Evolutionary conservation across 2,797 vertebrate species (phyloP), one percentile per base, ranked within the genome.

Genomic region (Graptemys geographica): DNA sequence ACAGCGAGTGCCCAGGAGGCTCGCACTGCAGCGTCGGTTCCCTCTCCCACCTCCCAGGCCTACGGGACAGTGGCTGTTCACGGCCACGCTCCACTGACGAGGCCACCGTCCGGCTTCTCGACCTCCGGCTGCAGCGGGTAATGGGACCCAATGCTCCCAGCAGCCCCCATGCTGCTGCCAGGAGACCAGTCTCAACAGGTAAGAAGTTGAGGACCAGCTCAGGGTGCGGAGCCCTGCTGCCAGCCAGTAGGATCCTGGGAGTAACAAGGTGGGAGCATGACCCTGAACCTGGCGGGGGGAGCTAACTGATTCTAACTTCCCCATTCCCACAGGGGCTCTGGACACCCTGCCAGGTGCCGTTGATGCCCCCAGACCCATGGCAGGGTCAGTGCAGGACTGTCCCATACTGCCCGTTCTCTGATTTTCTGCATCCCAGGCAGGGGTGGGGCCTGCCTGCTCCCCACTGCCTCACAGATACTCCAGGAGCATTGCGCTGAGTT

Each of bases 101-200:
- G 87, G 97, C 97, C 90, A 98, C 98, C 88, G 97, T 96, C 95
- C 95, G 98, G 86, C 98, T 98, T 98, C 93, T 97, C 90, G 98
- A 99, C 62, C 97, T 96, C 90, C 97, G 93, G 74, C 94, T 97
- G 86, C 97, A 94, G 89, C 90, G 89, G 56, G 52, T 93, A 28
- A 97, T 96, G 74, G 15, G 84, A 47, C 56, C 74, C 13, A 81
- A 47, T 52, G 2, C 78, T 65, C 27, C 28, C 10, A 33, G 86
- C 31, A 18, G 65, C 37, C 65, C 65, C 19, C n/a, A 72, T 33
- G 57, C 28, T 0, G 85, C 78, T 87, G 97, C 98, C 3, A 96
- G 89, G 83, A 97, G 97, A 31, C 96, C 98, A 1, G 97, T 97
- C 74, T 98, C 98, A 33, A 98, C 98, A 95, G 98, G 98, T 99